Percentiles rank a stretch among this genome's conserved stretches.
Conservation (phyloP, 2,113 vertebrate genomes). For the Prietella phreatophila region DNA sequence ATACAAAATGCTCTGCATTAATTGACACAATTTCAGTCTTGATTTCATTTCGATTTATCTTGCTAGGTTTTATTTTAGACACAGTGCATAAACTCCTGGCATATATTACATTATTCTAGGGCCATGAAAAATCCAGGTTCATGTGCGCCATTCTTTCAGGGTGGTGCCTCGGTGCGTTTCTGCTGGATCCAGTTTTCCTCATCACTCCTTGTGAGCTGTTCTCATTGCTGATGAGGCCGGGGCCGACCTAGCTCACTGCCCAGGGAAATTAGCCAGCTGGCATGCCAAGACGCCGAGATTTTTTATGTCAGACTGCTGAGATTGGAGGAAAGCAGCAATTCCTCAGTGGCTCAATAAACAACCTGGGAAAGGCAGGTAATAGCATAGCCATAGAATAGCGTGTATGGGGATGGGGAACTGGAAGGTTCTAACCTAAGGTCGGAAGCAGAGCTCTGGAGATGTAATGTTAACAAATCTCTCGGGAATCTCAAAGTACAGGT, state of each 20-base stretch:
- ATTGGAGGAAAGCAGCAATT: constrained; percentile 43
- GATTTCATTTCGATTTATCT: background rate
- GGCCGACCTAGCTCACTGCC: constrained; percentile 44
- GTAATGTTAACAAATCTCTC: constrained; percentile 44
- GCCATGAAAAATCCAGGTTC: background rate
- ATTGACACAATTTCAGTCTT: background rate
- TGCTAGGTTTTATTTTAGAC: constrained; percentile 7
- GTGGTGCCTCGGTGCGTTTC: constrained; percentile 5
- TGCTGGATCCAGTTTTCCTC: constrained; percentile 25
- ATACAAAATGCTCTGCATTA: background rate
- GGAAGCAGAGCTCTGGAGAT: constrained; percentile 18
- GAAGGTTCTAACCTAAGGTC: constrained; percentile 37
- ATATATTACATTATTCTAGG: background rate
- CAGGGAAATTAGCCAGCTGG: constrained; percentile 55
- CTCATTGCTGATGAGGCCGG: constrained; percentile 34
- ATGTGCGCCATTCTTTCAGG: background rate
- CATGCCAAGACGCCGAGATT: constrained; percentile 34
- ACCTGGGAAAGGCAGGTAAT: constrained; percentile 43
- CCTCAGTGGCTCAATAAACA: constrained; percentile 49
- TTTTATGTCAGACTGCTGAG: constrained; percentile 53
- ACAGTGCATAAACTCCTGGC: background rate
- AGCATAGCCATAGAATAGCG: constrained; percentile 22
- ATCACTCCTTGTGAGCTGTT: constrained; percentile 2
- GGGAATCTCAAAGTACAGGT: constrained; percentile 35
- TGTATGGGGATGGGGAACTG: background rate